phyloP scores from a whole-genome alignment of 2,888 invertebrate genomes.

The Melinaea marsaeus region DNA sequence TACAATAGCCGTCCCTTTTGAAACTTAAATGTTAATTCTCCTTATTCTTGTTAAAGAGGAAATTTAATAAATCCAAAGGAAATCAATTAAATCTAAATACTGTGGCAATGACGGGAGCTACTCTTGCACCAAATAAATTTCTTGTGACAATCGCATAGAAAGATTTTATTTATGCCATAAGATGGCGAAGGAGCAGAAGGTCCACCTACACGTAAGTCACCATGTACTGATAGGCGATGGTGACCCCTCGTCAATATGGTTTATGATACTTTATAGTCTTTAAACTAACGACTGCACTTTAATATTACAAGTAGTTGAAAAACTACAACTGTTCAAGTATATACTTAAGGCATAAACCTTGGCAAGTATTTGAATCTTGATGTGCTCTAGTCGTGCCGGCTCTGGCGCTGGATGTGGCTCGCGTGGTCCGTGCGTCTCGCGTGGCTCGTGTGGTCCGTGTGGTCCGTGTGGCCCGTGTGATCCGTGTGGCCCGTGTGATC shows the following conservation, averaged over 20 bases:
- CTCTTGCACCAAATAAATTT: too few species aligned
- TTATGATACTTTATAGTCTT: not conserved
- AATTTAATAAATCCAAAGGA: too few species aligned
- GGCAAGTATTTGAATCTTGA: slow-evolving; percentile 42
- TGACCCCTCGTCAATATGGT: too few species aligned
- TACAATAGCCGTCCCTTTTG: not conserved
- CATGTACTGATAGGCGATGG: too few species aligned
- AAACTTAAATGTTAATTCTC: not conserved
- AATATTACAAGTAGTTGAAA: not conserved
- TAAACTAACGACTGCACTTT: too few species aligned
- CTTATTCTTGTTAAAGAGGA: too few species aligned
- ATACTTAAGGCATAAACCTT: slow-evolving; percentile 27
- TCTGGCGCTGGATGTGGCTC: slow-evolving; percentile 28
- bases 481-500: slow-evolving; percentile 35
- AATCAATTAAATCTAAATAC: too few species aligned
- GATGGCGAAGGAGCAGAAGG: too few species aligned
- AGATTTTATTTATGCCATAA: too few species aligned
- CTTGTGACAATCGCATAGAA: too few species aligned
- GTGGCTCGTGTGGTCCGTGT: not conserved
- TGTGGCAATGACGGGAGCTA: too few species aligned
- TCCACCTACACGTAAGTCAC: too few species aligned
- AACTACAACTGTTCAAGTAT: not conserved
- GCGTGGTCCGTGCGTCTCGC: not conserved
- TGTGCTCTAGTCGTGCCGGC: slow-evolving; percentile 44
- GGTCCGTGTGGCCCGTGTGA: slow-evolving; percentile 9